Evolutionary conservation across 2,113 vertebrate genomes (phyloP).

Genomic region (Montifringilla adamsi): DNA sequence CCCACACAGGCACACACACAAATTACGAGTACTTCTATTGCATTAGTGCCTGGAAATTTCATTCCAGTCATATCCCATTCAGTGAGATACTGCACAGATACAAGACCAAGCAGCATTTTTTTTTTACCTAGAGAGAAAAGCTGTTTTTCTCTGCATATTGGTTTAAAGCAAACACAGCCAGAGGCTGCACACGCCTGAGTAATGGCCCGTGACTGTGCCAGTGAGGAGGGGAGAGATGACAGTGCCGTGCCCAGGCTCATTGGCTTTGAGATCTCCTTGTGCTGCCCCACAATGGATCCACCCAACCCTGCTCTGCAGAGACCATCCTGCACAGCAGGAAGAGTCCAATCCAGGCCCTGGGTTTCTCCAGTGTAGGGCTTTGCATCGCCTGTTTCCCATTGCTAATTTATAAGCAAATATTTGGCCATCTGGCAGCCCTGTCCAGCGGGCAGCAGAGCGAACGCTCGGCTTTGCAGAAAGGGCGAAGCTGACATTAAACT

Average conservation of each 20-base stretch:
- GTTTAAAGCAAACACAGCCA: constrained; percentile 41
- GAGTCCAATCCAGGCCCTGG: neutral
- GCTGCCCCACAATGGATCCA: neutral
- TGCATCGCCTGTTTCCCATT: neutral
- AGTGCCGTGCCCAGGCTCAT: accelerated
- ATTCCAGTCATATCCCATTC: constrained; percentile 52
- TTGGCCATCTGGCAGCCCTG: constrained; percentile 44
- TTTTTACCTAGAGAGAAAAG: constrained; percentile 35
- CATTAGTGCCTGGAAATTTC: constrained; percentile 51
- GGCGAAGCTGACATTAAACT: neutral
- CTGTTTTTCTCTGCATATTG: neutral
- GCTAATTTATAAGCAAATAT: constrained; percentile 44
- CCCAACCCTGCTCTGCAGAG: neutral
- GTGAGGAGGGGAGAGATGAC: neutral
- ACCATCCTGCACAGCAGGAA: neutral
- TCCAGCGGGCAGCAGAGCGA: neutral
- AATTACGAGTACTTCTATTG: constrained; percentile 18
- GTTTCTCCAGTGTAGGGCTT: neutral
- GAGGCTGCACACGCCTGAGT: neutral
- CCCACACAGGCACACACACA: neutral
- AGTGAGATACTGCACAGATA: constrained; percentile 43
- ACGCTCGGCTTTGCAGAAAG: neutral
- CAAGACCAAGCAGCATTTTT: neutral
- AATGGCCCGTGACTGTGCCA: neutral
- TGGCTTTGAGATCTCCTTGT: neutral